Conservation (phyloP, 2,888 invertebrate genomes). For the Heliconius ismenius region DNA sequence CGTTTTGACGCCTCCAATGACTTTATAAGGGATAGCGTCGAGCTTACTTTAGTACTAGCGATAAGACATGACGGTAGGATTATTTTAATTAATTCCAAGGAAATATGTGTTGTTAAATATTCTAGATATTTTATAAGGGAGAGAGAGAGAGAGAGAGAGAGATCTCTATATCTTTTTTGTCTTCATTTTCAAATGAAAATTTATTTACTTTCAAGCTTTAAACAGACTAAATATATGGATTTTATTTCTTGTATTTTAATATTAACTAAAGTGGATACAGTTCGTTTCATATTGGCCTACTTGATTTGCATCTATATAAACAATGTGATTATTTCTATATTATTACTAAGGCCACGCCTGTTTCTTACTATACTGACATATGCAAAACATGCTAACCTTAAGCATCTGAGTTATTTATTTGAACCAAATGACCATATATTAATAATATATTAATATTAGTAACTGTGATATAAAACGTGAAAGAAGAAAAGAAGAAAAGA, state of each 20-base stretch:
- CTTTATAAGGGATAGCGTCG: slow-evolving; percentile 63
- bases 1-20: slow-evolving; percentile 63
- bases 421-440: background rate
- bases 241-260: slow-evolving; percentile 2
- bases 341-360: background rate
- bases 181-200: slow-evolving; percentile 39
- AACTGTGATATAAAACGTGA: no score
- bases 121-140: background rate
- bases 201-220: slow-evolving; percentile 30
- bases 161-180: slow-evolving; percentile 7
- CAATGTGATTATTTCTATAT: slow-evolving; percentile 5
- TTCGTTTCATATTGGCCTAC: background rate
- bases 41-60: slow-evolving; percentile 53
- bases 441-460: background rate
- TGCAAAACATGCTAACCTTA: background rate
- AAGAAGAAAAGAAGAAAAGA: no score
- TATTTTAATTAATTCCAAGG: slow-evolving; percentile 46
- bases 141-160: background rate
- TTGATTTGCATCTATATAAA: background rate
- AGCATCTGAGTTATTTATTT: background rate
- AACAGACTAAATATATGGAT: background rate
- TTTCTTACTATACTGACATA: background rate
- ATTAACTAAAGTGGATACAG: no score
- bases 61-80: slow-evolving; percentile 46
- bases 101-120: slow-evolving; percentile 39